Evolutionary conservation across 1,140 invertebrate species (phyloP).

Genomic region (Drosophila santomea): DNA sequence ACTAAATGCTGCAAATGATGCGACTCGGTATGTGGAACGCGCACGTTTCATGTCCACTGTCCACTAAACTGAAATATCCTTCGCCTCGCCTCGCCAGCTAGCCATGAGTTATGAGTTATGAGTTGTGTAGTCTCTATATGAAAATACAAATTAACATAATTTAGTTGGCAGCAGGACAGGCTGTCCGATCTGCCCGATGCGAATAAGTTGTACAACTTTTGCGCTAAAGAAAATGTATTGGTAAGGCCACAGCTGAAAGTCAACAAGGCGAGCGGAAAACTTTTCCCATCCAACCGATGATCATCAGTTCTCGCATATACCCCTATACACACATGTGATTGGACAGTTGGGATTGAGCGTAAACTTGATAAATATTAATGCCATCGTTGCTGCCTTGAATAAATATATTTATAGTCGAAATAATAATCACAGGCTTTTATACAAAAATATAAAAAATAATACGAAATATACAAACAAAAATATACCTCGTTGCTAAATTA

Average conservation of each 20-base stretch:
- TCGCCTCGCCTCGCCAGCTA: conserved; percentile 53
- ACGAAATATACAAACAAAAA: too few relatives aligned
- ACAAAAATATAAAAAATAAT: too few relatives aligned
- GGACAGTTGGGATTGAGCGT: conserved; percentile 27
- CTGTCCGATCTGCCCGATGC: conserved; percentile 11
- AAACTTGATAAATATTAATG: conserved; percentile 79
- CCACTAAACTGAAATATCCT: conserved; percentile 47
- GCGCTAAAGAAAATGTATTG: conserved; percentile 44
- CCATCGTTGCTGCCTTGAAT: conserved; percentile 7
- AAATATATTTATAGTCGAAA: not conserved
- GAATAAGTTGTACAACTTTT: conserved; percentile 67
- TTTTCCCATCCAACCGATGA: conserved; percentile 53
- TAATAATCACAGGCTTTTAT: too few relatives aligned
- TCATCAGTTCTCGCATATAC: conserved; percentile 59
- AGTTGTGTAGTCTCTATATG: conserved; percentile 26
- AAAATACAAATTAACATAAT: conserved; percentile 72
- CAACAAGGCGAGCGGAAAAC: conserved; percentile 65
- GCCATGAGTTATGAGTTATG: conserved; percentile 46
- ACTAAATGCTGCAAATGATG: conserved; percentile 74
- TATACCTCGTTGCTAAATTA: too few relatives aligned
- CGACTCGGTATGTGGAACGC: conserved; percentile 68
- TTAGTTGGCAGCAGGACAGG: conserved; percentile 55
- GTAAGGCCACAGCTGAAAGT: conserved; percentile 65
- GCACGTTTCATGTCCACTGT: conserved; percentile 27
- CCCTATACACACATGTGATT: conserved; percentile 25